Evolutionary conservation across 2,888 invertebrate species (phyloP), one percentile per base, ranked within the genome.

Genomic region (Melitaea athalia): DNA sequence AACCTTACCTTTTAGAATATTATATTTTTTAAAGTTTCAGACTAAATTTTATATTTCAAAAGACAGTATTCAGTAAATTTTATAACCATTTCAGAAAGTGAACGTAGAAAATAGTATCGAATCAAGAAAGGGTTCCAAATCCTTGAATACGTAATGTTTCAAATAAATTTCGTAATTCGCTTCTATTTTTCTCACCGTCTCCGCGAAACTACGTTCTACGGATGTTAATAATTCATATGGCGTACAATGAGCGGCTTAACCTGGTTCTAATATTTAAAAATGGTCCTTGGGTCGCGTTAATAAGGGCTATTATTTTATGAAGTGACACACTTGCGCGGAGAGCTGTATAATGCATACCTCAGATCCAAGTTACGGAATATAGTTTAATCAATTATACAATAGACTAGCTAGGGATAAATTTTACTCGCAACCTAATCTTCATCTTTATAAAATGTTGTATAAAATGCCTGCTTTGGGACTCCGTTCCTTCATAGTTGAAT

Each of bases 91-190:
- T n/a, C 11, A 47, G n/a, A 52, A 17, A 17, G 17, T 10, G 17
- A 24, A 52, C 17, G 15, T 1, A 24, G 24, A 14, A 52, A 52
- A 50, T 15, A 15, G 52, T 52, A 52, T 10, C 4, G 50, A 52
- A 42, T 42, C 42, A 0, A 42, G 38, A 5, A 57, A 57, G 15
- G 15, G 38, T 11, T 15, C 57, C 38, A 57, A 71, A 65, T 65
- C 59, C 52, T 64, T 64, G 65, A 71, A 68, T 71, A 63, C 42
- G 43, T 69, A 69, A 71, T 68, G 59, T 49, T 49, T 59, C 62
- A 60, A 71, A 64, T 71, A 63, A 68, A 65, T 65, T 68, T 68
- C 68, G 62, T 67, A 68, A 64, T 70, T 63, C 64, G 47, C 59
- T 62, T 59, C 52, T 64, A 68, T 71, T 68, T 71, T 71, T 69